Base-by-base conservation (phyloP, 2,888 invertebrate genomes). In the Masnerella sp. region DNA sequence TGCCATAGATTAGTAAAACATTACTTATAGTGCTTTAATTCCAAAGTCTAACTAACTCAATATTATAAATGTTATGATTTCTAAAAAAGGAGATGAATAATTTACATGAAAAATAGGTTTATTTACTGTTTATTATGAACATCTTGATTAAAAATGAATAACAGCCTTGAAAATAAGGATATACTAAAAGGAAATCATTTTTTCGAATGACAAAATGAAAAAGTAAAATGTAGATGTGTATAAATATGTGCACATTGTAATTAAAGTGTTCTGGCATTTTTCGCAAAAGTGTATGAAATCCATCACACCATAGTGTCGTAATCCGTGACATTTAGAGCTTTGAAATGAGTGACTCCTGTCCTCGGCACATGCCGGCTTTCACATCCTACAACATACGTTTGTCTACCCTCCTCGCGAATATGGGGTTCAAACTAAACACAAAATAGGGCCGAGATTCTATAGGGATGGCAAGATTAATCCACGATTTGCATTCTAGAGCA, bases 401-500 rank as follows among this genome's bases (percentile, higher is more conserved):
- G 72, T 76, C 76, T 75, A 74, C 79, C 81, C 81, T 83, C 79
- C 79, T 52, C 65, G 74, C 71, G 77, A 77, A 78, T 76, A 73
- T 78, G 79, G 80, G 77, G 75, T 78, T 69, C 74, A 71, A 75
- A 64, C 69, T 74, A 75, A 65, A 77, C 71, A 70, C 72, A 73
- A 74, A 77, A 78, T 79, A 69, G 79, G 78, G 78, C 76, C 62
- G 77, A 78, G 65, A 76, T 69, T 74, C 69, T 71, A 59, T 76
- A 77, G 73, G 80, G 84, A 81, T 82, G 84, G 83, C 81, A 84
- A 85, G 85, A 87, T 87, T 87, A 87, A 87, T 86, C 84, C 86
- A 78, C 84, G 85, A 87, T 87, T 87, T 87, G 86, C 87, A 87
- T 87, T 84, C 84, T 81, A 79, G 77, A 85, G 85, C 87, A 86